These are phyloP conservation scores for Bombus waltoni DNA, from an alignment of 1,140 invertebrate species.

Conservation along the genomic window DNA sequence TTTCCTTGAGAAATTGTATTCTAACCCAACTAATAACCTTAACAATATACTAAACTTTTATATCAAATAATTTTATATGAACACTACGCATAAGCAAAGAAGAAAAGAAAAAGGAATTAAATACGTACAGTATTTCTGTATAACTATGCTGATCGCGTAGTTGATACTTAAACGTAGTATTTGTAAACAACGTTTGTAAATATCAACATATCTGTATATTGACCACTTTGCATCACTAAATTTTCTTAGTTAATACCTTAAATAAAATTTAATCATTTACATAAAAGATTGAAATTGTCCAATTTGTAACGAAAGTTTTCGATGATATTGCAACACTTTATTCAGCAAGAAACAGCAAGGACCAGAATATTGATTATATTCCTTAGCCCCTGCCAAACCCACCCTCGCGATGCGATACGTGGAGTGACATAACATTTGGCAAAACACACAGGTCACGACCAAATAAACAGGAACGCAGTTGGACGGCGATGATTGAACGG, in stretches of 20 bases:
- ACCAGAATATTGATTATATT: conserved; percentile 27
- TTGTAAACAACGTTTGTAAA: neutral
- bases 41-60: neutral
- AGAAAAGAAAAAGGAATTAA: neutral
- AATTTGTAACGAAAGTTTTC: neutral
- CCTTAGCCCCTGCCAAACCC: neutral
- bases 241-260: neutral
- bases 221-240: neutral
- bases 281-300: neutral
- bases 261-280: neutral
- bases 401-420: neutral
- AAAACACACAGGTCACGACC: conserved; percentile 22
- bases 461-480: conserved; percentile 16
- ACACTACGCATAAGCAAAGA: neutral
- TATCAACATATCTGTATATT: neutral
- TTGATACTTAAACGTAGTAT: neutral
- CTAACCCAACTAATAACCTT: neutral
- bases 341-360: neutral
- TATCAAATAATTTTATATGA: neutral
- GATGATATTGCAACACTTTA: neutral
- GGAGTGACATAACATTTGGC: conserved; percentile 36
- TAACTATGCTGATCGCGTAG: neutral
- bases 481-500: neutral
- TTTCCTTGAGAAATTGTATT: neutral
- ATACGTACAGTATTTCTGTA: neutral